These are phyloP conservation scores for Caenorhabditis sp. DNA, from an alignment of 2,888 invertebrate species.

Conservation along the genomic window DNA sequence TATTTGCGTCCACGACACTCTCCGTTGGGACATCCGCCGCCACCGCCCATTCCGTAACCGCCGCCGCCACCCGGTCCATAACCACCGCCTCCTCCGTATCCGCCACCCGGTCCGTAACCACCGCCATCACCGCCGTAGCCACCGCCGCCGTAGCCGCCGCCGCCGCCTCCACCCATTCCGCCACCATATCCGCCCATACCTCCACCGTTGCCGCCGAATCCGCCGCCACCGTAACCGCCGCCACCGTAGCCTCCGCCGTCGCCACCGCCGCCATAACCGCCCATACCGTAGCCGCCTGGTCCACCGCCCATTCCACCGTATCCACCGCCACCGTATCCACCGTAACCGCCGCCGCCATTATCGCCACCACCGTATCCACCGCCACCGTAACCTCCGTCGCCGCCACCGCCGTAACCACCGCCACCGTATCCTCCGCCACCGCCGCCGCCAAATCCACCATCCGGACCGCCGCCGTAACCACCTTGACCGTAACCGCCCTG, in stretches of 20 bases:
- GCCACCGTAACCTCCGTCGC: slow-evolving; percentile 28
- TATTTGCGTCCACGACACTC: slow-evolving; percentile 40
- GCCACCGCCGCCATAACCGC: slow-evolving; percentile 36
- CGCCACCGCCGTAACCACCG: slow-evolving; percentile 34
- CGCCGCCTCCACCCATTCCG: slow-evolving; percentile 22
- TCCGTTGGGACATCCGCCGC: slow-evolving; percentile 44
- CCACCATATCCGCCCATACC: slow-evolving; percentile 20
- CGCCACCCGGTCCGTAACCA: slow-evolving; percentile 28
- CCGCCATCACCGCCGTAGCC: slow-evolving; percentile 18
- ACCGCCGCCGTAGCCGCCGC: slow-evolving; percentile 20
- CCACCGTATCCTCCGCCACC: slow-evolving; percentile 17
- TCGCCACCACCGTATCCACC: slow-evolving; percentile 12
- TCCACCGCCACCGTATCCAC: slow-evolving; percentile 38
- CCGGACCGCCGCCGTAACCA: slow-evolving; percentile 23
- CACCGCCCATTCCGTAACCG: slow-evolving; percentile 31
- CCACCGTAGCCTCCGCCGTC: slow-evolving; percentile 27
- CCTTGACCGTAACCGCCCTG: slow-evolving; percentile 40
- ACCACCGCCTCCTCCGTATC: slow-evolving; percentile 23
- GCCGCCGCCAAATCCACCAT: slow-evolving; percentile 18
- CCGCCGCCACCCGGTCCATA: slow-evolving; percentile 12
- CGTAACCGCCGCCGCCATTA: slow-evolving; percentile 22
- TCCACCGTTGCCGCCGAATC: slow-evolving; percentile 17
- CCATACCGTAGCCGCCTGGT: slow-evolving; percentile 40
- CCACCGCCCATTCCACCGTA: slow-evolving; percentile 43
- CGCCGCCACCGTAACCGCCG: not conserved